Evolutionary conservation across 2,888 invertebrate genomes (phyloP).

Genomic region (Vanessa cardui): DNA sequence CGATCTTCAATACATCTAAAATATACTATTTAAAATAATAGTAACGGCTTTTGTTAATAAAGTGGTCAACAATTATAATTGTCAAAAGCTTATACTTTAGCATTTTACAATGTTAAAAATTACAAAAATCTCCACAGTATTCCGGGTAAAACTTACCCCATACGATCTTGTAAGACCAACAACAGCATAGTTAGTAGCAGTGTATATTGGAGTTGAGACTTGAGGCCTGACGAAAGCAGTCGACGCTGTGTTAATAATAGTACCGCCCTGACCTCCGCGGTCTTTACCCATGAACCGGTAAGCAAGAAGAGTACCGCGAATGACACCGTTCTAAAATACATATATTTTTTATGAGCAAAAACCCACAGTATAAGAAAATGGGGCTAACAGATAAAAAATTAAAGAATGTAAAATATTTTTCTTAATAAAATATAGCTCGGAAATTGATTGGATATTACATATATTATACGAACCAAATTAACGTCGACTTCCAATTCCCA

Average conservation of each 20-base stretch:
- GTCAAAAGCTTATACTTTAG: neutral
- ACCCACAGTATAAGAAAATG: no score
- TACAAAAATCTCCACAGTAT: neutral
- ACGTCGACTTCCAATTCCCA: conserved; percentile 90
- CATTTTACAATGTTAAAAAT: no score
- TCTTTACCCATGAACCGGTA: conserved; percentile 89
- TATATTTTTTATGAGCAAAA: neutral
- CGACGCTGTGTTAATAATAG: conserved; percentile 89
- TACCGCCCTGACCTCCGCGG: conserved; percentile 89
- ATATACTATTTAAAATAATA: no score
- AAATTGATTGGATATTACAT: neutral
- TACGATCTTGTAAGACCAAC: conserved; percentile 88
- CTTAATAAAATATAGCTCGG: no score
- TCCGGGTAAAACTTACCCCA: conserved; percentile 77
- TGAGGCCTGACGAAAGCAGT: conserved; percentile 87
- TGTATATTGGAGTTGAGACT: conserved; percentile 89
- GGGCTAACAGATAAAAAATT: no score
- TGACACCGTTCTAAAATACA: conserved; percentile 86
- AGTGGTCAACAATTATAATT: neutral
- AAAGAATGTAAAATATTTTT: no score
- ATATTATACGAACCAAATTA: conserved; percentile 85
- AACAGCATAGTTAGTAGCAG: conserved; percentile 89
- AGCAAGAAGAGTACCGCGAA: conserved; percentile 88
- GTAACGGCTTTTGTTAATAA: no score
- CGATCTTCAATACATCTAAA: no score